Base-by-base conservation (phyloP, 2,113 vertebrate species). In the Cephalopholis sonnerati region DNA sequence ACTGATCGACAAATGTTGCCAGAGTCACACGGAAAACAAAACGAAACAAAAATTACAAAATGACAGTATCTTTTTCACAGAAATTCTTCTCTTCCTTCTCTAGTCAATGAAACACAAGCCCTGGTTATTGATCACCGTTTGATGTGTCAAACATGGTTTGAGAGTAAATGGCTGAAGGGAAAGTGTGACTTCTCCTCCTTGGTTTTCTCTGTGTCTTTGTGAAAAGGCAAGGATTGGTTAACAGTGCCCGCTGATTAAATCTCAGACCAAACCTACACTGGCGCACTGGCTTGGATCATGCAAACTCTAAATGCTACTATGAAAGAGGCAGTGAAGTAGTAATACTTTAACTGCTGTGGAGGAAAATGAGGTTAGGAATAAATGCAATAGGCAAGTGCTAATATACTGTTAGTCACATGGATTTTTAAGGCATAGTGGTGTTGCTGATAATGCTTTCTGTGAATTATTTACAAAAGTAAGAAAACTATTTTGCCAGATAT, bases 1-100 rank as follows among this genome's bases (percentile, higher is more conserved):
- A 96, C 95, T 96, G 95, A 95, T 94, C 91, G 94, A 95, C 93
- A 95, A 96, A 95, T 94, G 94, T 95, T 90, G 93, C 94, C 95
- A 96, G 95, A 95, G 91, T 94, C 91, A 96, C 94, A 95, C 93
- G 93, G 93, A 94, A 95, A 94, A 94, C 90, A 95, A 94, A 95
- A 95, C 74, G 93, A 90, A 94, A 94, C 90, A 94, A 92, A 95
- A 94, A 95, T 94, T 94, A 95, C 92, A 93, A 94, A 93, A 92
- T 95, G 92, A 93, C 91, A 94, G 81, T 83, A 90, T 87, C 86
- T 44, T 44, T 87, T 91, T 92, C 84, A 94, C 86, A 95, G 88
- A 25, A 93, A 76, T 74, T 74, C 51, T 87, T 87, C 74, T 66
- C 82, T 82, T 72, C 75, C 68, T 83, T 83, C 75, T 68, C 22